Evolutionary conservation across 92 coral and sea anemone species (phyloP).

Genomic region (Paramuricea clavata): DNA sequence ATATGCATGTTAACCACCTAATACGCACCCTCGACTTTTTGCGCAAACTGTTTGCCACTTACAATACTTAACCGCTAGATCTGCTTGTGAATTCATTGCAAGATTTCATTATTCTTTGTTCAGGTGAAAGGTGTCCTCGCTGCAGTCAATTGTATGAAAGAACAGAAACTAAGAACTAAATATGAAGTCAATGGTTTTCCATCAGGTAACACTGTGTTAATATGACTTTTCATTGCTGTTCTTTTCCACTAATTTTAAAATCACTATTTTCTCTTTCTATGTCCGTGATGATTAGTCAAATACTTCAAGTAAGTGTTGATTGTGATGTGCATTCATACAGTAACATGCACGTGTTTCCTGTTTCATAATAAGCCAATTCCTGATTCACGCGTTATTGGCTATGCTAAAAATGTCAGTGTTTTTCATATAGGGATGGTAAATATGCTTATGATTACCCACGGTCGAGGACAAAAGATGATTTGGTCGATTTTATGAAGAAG

Average conservation of each 20-base stretch:
- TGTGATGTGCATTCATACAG: not conserved
- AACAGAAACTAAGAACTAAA: conserved; percentile 75
- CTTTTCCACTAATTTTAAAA: conserved; percentile 1
- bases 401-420: not conserved
- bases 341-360: not conserved
- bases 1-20: no score
- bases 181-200: conserved; percentile 87
- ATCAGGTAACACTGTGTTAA: conserved; percentile 57
- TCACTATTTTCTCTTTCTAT: not conserved
- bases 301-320: conserved; percentile 82
- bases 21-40: no score
- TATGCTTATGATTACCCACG: conserved; percentile 79
- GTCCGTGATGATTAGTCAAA: conserved; percentile 69
- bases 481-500: conserved; percentile 90
- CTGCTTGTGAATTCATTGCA: not conserved
- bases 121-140: conserved; percentile 89
- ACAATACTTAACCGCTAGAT: no score
- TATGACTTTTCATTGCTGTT: not conserved
- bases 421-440: conserved; percentile 78
- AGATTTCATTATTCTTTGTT: not conserved
- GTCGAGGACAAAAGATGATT: conserved; percentile 84
- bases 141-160: conserved; percentile 94
- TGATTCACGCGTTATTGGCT: no score
- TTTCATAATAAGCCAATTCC: no score
- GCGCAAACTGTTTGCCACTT: no score